A percentile compares a stretch with the other conserved stretches of the same genome.
Evolutionary conservation across 2,113 vertebrate species (phyloP).

Genomic region (Circaetus cinerascens): DNA sequence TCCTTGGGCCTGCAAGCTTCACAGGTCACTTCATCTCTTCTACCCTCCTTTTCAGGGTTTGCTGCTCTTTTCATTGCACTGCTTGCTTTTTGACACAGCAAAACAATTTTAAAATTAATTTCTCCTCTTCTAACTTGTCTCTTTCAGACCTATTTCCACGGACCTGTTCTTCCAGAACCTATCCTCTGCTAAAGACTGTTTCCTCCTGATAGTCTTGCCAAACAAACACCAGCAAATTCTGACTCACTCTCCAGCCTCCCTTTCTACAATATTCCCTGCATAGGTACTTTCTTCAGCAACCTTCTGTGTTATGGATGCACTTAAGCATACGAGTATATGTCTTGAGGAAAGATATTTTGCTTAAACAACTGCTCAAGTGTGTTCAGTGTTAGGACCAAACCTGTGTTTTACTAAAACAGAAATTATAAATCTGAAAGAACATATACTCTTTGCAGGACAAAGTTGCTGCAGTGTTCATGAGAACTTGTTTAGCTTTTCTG

Average conservation of each 20-base stretch:
- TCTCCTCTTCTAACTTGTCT: background rate
- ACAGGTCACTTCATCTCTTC: background rate
- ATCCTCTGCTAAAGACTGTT: background rate
- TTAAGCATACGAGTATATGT: background rate
- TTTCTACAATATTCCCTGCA: background rate
- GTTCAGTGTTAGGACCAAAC: background rate
- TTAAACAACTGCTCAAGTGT: background rate
- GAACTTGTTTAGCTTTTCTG: background rate
- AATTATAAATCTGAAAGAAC: background rate
- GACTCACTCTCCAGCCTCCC: background rate
- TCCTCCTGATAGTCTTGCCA: background rate
- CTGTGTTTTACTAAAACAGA: background rate
- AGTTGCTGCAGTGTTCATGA: background rate
- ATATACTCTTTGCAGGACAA: background rate
- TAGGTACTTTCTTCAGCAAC: background rate
- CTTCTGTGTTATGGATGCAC: background rate
- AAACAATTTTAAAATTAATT: background rate
- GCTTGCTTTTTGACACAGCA: background rate
- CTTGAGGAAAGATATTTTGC: background rate
- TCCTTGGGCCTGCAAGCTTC: background rate
- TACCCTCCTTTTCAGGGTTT: background rate
- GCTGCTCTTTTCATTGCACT: background rate
- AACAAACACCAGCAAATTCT: background rate
- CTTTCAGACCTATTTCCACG: background rate
- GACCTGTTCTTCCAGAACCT: background rate